These are phyloP conservation scores for Ciona savignyi DNA, from an alignment of 23 tunicate genomes.

Conservation along the genomic window DNA sequence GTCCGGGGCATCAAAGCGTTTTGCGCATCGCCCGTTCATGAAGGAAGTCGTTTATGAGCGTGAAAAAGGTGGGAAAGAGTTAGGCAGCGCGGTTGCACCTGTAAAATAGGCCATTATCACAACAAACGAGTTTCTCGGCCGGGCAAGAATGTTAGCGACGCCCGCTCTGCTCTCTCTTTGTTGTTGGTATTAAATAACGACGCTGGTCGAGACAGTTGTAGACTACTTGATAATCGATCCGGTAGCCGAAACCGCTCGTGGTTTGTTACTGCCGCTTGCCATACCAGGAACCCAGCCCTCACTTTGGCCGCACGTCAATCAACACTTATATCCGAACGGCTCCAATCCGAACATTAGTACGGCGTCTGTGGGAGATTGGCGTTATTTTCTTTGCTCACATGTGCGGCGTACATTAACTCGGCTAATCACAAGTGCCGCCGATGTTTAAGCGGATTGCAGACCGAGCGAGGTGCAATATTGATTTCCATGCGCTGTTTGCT, in stretches of 20 bases:
- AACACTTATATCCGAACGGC: background rate
- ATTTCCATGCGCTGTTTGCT: background rate
- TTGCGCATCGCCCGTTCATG: no score
- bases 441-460: background rate
- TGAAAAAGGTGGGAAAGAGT: background rate
- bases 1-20: background rate
- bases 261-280: background rate
- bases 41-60: background rate
- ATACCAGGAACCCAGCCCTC: background rate
- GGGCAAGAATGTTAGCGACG: background rate
- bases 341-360: background rate
- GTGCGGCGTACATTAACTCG: background rate
- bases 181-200: background rate
- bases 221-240: conserved; percentile 17
- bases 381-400: background rate
- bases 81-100: background rate
- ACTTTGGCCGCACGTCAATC: background rate
- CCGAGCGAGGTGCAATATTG: background rate
- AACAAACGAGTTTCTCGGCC: background rate
- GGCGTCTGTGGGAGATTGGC: background rate
- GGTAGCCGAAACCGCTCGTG: background rate
- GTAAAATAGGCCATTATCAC: conserved; percentile 1
- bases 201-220: conserved; percentile 22
- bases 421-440: background rate
- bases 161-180: no score